Evolutionary conservation across 37 sponge, comb jelly and placozoan species (phyloP), one percentile per base, ranked within the genome.

Genomic region (Cladorhizidae sp.): DNA sequence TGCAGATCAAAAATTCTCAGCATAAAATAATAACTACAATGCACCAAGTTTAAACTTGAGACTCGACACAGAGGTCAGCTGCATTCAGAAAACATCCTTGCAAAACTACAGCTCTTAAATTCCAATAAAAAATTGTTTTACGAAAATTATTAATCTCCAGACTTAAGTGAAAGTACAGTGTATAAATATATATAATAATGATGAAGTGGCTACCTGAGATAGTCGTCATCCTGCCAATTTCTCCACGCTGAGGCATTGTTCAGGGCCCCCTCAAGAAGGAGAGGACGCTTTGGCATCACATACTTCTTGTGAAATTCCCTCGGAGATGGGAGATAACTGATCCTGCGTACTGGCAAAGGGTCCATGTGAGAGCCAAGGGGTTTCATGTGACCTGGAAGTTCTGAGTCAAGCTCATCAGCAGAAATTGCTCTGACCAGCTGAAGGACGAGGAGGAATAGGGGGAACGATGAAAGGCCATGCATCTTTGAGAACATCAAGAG

Each of bases 331-430:
- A 84, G n/a, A 40, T 69, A 7, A 57, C 31, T 57, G 22, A 88
- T 26, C 41, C 65, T 67, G 40, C 70, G 56, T 23, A 92, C 74
- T 28, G 28, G 25, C 22, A 85, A 78, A 17, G 89, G 89, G 25
- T 79, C 80, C 65, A 62, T 73, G 76, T 93, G 93, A 23, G 93
- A 93, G 32, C 93, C 93, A 29, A 93, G 67, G 0, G 89, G 89
- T 62, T 81, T 82, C 87, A 93, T 76, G 84, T 93, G 93, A 0
- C 93, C 93, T 3, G 88, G 87, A 0, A 45, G 67, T 14, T 59
- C 77, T n/a, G n/a, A 31, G 41, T 38, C 70, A 15, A 8, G 15
- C 12, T 64, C 23, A n/a, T 25, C 64, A 64, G 55, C 17, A 17
- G 12, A 12, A 20, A 17, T 17, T 20, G 55, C 12, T 20, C 55